Base-by-base conservation (phyloP, 1,140 invertebrate genomes). In the Helicoverpa armigera region DNA sequence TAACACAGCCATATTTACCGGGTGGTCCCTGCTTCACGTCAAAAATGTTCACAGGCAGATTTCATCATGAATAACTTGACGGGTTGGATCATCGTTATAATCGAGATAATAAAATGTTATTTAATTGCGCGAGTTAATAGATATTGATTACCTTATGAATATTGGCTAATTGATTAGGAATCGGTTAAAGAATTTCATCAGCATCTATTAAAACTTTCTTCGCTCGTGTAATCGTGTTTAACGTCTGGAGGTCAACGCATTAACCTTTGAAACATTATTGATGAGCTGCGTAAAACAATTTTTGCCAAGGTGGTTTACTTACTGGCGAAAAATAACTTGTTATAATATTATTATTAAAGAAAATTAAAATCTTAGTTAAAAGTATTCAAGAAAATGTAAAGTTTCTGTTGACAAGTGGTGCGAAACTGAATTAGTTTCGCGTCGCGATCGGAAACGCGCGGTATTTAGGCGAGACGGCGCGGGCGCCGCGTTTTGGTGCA, bases 351-450 rank as follows among this genome's bases (percentile, higher is more conserved):
- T 56, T 56, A 58, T 18, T 5, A 2, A 16, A 16, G 3, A 2
- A 58, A 18, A 18, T 58, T n/a, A n/a, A 18, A 16, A 18, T 58
- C 54, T n/a, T 16, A 9, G n/a, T 16, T 35, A n/a, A 58, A 50
- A 43, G 1, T 50, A 50, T 18, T 35, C 7, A 14, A 35, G 61
- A 43, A 63, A 67, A 67, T 48, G n/a, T 50, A 50, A 14, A 18
- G 50, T 23, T 63, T 29, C 12, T 75, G 58, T 75, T 63, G 58
- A 63, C 73, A 63, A 63, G 43, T 50, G 48, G 58, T 63, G 58
- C n/a, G 31, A 51, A 75, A 29, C 43, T 29, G 73, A 61, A 61
- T 75, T 75, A 75, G 73, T 75, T 63, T 75, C 73, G 58, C 73
- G 12, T 75, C 58, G 58, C 35, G 14, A 63, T 61, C 43, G 73